Evolutionary conservation across 2,888 invertebrate species (phyloP).

Genomic region (Anodontia alba): DNA sequence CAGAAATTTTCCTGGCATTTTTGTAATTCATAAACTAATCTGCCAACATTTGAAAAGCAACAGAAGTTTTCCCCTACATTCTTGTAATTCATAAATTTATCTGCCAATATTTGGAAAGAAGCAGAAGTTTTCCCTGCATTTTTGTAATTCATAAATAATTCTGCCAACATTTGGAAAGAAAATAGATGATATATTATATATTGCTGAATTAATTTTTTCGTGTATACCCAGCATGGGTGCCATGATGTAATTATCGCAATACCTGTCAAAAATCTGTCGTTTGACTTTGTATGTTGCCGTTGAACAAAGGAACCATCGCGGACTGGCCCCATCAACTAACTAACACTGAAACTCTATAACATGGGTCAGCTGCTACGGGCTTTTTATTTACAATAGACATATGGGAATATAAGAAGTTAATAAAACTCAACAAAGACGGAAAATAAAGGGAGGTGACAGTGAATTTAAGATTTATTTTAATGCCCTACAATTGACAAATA

Average conservation of each 20-base stretch:
- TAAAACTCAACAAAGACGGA: neutral
- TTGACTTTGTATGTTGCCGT: conserved; percentile 13
- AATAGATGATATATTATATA: neutral
- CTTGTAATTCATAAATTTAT: neutral
- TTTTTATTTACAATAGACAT: conserved; percentile 14
- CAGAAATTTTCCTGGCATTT: neutral
- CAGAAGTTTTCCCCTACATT: neutral
- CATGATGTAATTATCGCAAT: conserved; percentile 22
- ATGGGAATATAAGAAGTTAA: conserved; percentile 6
- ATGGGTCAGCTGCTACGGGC: neutral
- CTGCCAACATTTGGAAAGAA: neutral
- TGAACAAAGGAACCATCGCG: conserved; percentile 1
- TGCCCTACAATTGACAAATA: neutral
- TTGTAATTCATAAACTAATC: neutral
- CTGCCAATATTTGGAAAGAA: neutral
- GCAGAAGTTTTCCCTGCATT: neutral
- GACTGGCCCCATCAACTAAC: neutral
- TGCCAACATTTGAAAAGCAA: neutral
- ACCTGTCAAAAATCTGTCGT: conserved; percentile 17
- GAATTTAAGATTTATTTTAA: conserved; percentile 11
- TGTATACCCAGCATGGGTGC: neutral
- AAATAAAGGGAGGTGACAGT: conserved; percentile 11
- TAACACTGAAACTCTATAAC: neutral
- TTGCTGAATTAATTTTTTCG: neutral
- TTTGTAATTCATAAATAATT: neutral